Evolutionary conservation across 2,797 vertebrate species (phyloP).

Genomic region (Gallinago stenura): DNA sequence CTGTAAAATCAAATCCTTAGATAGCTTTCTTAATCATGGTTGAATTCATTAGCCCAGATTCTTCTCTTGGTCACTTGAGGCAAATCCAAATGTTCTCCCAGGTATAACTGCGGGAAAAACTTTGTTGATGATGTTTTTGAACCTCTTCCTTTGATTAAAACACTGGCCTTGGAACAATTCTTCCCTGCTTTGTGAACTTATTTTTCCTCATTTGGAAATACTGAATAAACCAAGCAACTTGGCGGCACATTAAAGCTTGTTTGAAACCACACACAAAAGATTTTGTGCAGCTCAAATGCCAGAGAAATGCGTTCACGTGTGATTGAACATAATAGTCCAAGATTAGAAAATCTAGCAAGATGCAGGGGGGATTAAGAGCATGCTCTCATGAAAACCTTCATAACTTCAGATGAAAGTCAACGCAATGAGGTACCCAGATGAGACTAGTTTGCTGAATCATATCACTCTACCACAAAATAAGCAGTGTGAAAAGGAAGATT

Average conservation of each 20-base stretch:
- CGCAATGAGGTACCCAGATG: background rate
- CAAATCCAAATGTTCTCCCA: background rate
- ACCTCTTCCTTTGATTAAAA: background rate
- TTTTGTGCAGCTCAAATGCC: slow-evolving; percentile 14
- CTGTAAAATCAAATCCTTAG: background rate
- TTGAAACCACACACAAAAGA: slow-evolving; percentile 41
- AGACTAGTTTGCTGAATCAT: background rate
- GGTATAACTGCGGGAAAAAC: background rate
- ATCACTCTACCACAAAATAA: background rate
- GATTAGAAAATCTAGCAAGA: slow-evolving; percentile 36
- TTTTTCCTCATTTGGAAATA: slow-evolving; percentile 15
- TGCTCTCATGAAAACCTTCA: slow-evolving; percentile 4
- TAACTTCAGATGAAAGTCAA: background rate
- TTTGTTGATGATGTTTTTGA: background rate
- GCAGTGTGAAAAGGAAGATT: background rate
- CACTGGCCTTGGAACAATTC: background rate
- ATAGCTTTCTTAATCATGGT: background rate
- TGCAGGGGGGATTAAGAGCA: background rate
- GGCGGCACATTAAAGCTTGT: background rate
- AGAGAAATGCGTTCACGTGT: slow-evolving; percentile 12
- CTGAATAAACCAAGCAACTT: slow-evolving; percentile 33
- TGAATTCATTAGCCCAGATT: background rate
- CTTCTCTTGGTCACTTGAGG: background rate
- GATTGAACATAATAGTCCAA: slow-evolving; percentile 19
- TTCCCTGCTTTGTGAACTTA: background rate